Conservation (phyloP, 2,888 invertebrate genomes). For the Lampropteryx suffumata region DNA sequence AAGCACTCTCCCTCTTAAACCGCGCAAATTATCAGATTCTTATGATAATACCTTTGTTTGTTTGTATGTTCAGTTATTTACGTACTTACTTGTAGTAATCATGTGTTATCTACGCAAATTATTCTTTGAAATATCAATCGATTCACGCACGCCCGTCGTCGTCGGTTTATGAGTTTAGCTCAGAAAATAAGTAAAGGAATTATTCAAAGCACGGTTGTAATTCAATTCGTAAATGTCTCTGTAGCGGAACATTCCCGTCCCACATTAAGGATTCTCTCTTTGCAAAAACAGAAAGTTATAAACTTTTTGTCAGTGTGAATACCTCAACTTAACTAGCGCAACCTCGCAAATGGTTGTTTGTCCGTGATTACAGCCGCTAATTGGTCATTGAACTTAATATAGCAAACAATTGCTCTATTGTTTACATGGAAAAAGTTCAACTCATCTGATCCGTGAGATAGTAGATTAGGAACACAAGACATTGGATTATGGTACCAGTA, state of each 20-base stretch:
- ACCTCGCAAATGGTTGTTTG: constrained; percentile 10
- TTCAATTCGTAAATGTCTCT: background rate
- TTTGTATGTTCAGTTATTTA: constrained; percentile 19
- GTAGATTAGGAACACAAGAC: constrained; percentile 4
- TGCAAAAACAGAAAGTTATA: too few relatives aligned
- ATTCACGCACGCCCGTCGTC: constrained; percentile 9
- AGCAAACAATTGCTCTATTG: constrained; percentile 21
- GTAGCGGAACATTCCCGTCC: background rate
- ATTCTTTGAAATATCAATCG: constrained; percentile 26
- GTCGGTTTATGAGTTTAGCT: background rate
- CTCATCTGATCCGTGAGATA: constrained; percentile 10
- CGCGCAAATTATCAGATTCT: constrained; percentile 14
- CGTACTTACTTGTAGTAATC: constrained; percentile 14
- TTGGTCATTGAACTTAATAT: constrained; percentile 19
- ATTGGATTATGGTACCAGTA: constrained; percentile 2
- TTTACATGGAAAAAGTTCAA: constrained; percentile 15
- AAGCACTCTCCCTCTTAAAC: constrained; percentile 9
- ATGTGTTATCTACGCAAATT: constrained; percentile 23
- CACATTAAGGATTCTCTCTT: background rate
- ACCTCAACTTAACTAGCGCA: background rate
- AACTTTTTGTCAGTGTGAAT: constrained; percentile 8
- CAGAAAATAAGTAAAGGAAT: constrained; percentile 1
- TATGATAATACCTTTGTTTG: constrained; percentile 32
- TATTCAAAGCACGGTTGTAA: constrained; percentile 2
- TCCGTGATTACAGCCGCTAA: constrained; percentile 12